Percentiles rank a stretch among this genome's conserved stretches.
Evolutionary conservation across 1,140 invertebrate species (phyloP).

Genomic region (Macrocentrus cingulum): DNA sequence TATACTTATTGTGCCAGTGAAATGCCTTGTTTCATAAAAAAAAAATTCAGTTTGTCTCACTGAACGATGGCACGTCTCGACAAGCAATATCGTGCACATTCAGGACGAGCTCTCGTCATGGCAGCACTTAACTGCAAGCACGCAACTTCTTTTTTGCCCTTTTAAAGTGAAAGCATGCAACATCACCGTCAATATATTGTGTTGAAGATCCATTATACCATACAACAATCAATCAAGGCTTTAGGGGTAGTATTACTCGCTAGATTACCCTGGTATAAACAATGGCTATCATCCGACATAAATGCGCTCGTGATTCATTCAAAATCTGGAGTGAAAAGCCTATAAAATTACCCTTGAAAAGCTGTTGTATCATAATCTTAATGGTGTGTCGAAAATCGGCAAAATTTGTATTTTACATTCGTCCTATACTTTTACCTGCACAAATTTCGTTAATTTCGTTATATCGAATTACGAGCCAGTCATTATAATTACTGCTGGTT

Average conservation of each 20-base stretch:
- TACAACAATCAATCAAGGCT: slow-evolving; percentile 29
- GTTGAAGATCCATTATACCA: slow-evolving; percentile 20
- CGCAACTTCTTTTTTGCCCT: slow-evolving; percentile 11
- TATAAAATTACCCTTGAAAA: too few relatives aligned
- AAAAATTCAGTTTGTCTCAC: not conserved
- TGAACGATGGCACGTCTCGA: not conserved
- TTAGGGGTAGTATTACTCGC: slow-evolving; percentile 6
- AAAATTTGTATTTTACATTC: too few relatives aligned
- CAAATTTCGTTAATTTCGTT: too few relatives aligned
- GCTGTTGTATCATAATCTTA: too few relatives aligned
- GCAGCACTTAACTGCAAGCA: slow-evolving; percentile 10
- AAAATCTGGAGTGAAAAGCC: too few relatives aligned
- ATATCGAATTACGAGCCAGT: too few relatives aligned
- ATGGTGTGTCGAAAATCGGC: too few relatives aligned
- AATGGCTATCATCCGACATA: slow-evolving; percentile 7
- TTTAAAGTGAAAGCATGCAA: slow-evolving; percentile 4
- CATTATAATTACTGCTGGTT: too few relatives aligned
- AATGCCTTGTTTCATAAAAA: too few relatives aligned
- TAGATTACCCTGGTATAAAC: not conserved
- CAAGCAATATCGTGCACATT: slow-evolving; percentile 10
- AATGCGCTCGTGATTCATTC: too few relatives aligned
- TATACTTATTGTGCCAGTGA: too few relatives aligned
- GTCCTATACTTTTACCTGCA: too few relatives aligned
- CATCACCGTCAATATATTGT: not conserved
- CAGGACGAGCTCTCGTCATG: slow-evolving; percentile 7